phyloP scores from a whole-genome alignment of 2,113 vertebrate species.

The Percina caprodes region DNA sequence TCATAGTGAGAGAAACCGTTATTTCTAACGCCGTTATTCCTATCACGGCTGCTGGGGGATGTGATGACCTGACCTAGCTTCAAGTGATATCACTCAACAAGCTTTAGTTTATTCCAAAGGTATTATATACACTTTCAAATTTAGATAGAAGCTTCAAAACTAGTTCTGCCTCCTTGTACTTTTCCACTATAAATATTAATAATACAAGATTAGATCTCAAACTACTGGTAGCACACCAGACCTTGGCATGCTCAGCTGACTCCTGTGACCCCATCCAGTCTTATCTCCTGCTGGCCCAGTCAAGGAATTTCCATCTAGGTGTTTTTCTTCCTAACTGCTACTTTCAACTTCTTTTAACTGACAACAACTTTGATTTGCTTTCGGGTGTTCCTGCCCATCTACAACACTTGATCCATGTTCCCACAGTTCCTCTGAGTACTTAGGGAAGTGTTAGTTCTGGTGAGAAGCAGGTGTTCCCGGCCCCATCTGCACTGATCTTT shows the following conservation, averaged over 20 bases:
- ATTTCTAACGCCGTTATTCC: no score
- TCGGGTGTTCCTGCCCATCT: constrained; percentile 31
- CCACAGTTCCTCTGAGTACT: constrained; percentile 56
- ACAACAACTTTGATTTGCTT: constrained; percentile 71
- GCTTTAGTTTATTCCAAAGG: neutral
- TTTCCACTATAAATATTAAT: constrained; percentile 30
- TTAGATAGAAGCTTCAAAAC: constrained; percentile 2
- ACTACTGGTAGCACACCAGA: constrained; percentile 1
- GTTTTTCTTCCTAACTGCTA: constrained; percentile 53
- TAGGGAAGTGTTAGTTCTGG: constrained; percentile 71
- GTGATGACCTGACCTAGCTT: constrained; percentile 1
- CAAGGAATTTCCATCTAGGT: constrained; percentile 33
- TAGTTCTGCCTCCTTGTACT: constrained; percentile 19
- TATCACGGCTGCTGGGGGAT: neutral
- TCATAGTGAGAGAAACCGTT: no score
- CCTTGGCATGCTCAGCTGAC: constrained; percentile 17
- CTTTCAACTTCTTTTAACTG: constrained; percentile 60
- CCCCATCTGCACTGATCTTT: constrained; percentile 79
- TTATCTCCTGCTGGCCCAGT: constrained; percentile 25
- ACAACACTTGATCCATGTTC: constrained; percentile 45
- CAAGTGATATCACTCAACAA: constrained; percentile 23
- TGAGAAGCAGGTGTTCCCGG: constrained; percentile 92
- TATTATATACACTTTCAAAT: neutral
- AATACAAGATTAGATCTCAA: constrained; percentile 15
- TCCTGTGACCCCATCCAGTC: constrained; percentile 7